A percentile compares a stretch with the other conserved stretches of the same genome.
Conservation (phyloP, 2,888 invertebrate genomes). For the Scotopteryx bipunctaria region DNA sequence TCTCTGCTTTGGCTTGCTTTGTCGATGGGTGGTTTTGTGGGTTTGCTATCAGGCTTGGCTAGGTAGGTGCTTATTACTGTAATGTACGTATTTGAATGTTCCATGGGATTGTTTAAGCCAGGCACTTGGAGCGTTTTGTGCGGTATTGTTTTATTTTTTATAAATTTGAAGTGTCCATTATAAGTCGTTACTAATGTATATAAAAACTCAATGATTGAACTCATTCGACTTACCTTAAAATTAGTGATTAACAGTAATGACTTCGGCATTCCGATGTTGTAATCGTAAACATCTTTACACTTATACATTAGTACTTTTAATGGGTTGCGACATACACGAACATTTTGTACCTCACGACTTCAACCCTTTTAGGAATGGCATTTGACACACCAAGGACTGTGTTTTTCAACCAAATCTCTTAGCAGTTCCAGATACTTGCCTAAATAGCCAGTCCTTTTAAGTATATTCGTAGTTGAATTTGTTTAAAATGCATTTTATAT, state of each 20-base stretch:
- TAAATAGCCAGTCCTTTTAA: conserved; percentile 26
- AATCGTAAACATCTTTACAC: conserved; percentile 8
- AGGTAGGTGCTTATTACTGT: neutral
- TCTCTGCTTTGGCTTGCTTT: neutral
- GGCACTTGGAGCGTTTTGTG: too few relatives aligned
- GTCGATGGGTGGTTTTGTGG: neutral
- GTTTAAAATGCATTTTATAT: conserved; percentile 23
- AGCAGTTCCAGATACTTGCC: conserved; percentile 20
- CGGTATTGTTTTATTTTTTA: too few relatives aligned
- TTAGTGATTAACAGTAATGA: conserved; percentile 1
- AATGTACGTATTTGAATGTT: neutral
- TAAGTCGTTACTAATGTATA: neutral
- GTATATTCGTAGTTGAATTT: conserved; percentile 11
- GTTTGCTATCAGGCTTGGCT: too few relatives aligned
- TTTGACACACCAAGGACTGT: conserved; percentile 11
- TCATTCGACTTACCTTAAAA: neutral
- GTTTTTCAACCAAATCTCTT: conserved; percentile 19
- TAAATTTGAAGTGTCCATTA: neutral
- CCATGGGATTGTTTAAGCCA: neutral
- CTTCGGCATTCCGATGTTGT: conserved; percentile 9
- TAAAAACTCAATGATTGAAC: neutral
- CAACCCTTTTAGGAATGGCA: conserved; percentile 21
- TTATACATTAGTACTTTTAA: conserved; percentile 13
- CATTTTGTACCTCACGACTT: conserved; percentile 6
- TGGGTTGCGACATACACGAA: conserved; percentile 11